Percentiles rank a stretch among this genome's conserved stretches.
These are phyloP conservation scores for Epicauta chinensis DNA, from an alignment of 1,140 invertebrate species.

Conservation along the genomic window DNA sequence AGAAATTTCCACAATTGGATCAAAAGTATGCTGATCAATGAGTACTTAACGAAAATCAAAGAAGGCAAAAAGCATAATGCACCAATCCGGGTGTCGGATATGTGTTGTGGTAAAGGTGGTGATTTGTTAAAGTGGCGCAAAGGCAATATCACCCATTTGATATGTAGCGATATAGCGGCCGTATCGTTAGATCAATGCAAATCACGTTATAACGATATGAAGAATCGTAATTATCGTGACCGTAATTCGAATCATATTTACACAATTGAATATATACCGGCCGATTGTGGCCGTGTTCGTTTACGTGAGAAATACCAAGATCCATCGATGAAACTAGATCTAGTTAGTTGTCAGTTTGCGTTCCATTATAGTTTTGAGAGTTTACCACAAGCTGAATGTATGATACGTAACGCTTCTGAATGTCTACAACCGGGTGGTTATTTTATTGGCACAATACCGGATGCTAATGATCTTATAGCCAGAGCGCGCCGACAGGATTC, in stretches of 20 bases:
- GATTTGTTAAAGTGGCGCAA: slow-evolving; percentile 95
- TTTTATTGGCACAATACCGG: slow-evolving; percentile 94
- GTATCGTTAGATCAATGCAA: slow-evolving; percentile 85
- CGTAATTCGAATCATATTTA: slow-evolving; percentile 42
- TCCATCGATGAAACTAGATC: slow-evolving; percentile 71
- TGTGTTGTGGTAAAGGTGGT: slow-evolving; percentile 93
- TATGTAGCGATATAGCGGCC: slow-evolving; percentile 92
- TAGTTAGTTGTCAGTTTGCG: slow-evolving; percentile 96
- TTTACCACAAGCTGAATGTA: slow-evolving; percentile 80
- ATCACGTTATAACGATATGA: slow-evolving; percentile 58
- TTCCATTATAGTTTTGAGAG: slow-evolving; percentile 96
- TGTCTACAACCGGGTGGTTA: slow-evolving; percentile 82
- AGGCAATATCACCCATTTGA: slow-evolving; percentile 72
- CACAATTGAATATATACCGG: slow-evolving; percentile 83
- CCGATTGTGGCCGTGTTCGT: slow-evolving; percentile 83
- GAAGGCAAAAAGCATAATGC: slow-evolving; percentile 52
- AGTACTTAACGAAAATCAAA: slow-evolving; percentile 60
- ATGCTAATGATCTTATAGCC: slow-evolving; percentile 83
- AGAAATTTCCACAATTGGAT: slow-evolving; percentile 99
- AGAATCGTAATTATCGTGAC: slow-evolving; percentile 39
- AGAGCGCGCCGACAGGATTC: slow-evolving; percentile 49
- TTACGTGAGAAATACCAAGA: slow-evolving; percentile 66
- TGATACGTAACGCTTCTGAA: slow-evolving; percentile 90
- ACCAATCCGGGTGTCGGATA: slow-evolving; percentile 59
- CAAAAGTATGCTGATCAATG: slow-evolving; percentile 87